Percentiles rank a stretch among this genome's conserved stretches.
Conservation (phyloP, 2,113 vertebrate species). For the Puma concolor region DNA sequence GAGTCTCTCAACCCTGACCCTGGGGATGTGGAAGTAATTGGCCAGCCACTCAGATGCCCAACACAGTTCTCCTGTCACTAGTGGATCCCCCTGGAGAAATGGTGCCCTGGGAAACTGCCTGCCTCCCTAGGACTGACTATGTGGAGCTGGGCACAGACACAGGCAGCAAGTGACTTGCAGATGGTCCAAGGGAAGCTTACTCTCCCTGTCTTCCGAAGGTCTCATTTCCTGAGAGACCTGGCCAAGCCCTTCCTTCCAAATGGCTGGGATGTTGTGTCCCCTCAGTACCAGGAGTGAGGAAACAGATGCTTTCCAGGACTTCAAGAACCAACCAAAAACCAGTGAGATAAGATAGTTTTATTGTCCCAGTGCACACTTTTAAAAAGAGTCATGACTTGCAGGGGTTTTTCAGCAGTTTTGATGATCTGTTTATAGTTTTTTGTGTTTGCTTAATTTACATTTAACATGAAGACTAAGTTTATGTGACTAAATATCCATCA, state of each 20-base stretch:
- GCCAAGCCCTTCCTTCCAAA: slow-evolving; percentile 66
- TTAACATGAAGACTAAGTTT: slow-evolving; percentile 78
- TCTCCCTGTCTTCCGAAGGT: neutral
- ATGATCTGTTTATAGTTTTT: slow-evolving; percentile 71
- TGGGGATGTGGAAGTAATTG: neutral
- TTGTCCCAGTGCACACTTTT: slow-evolving; percentile 52
- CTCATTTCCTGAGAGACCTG: neutral
- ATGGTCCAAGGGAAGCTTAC: neutral
- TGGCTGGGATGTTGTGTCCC: slow-evolving; percentile 80
- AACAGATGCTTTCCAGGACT: slow-evolving; percentile 79
- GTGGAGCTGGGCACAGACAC: neutral
- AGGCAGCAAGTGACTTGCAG: neutral
- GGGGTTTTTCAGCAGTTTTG: slow-evolving; percentile 62
- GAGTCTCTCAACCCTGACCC: neutral
- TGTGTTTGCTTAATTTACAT: slow-evolving; percentile 71
- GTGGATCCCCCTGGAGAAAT: neutral
- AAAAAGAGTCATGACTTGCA: slow-evolving; percentile 52
- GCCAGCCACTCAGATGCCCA: neutral
- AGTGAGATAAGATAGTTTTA: neutral
- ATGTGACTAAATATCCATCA: slow-evolving; percentile 75
- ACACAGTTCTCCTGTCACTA: neutral
- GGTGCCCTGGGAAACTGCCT: neutral
- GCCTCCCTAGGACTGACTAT: neutral
- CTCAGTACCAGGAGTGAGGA: slow-evolving; percentile 80
- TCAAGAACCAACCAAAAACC: slow-evolving; percentile 56